A percentile compares a stretch with the other conserved stretches of the same genome.
These are phyloP conservation scores for Gila orcuttii DNA, from an alignment of 2,113 vertebrate species.

Conservation along the genomic window DNA sequence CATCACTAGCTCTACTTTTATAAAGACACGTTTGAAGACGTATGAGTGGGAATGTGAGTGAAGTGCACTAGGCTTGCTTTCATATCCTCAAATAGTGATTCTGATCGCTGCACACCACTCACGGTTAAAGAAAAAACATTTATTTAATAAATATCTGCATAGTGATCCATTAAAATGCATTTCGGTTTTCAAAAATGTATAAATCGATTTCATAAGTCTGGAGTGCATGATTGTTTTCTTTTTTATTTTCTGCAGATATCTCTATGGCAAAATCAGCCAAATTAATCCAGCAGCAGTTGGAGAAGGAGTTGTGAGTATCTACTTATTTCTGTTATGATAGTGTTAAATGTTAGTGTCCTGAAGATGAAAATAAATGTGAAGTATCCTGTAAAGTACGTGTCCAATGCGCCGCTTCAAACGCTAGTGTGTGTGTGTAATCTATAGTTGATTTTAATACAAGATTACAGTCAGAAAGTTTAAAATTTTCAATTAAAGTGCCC, in stretches of 20 bases:
- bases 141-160: background rate
- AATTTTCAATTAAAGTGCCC: no score
- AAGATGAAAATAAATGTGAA: no score
- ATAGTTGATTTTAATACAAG: no score
- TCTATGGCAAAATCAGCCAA: conserved; percentile 95
- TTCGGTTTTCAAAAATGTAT: background rate
- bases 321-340: background rate
- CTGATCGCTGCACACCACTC: background rate
- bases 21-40: no score
- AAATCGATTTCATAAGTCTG: background rate
- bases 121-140: background rate
- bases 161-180: background rate
- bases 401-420: no score
- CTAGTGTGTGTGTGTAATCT: no score
- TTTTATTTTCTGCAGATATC: conserved; percentile 77
- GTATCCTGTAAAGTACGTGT: no score
- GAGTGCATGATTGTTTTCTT: background rate
- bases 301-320: conserved; percentile 92
- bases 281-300: conserved; percentile 94
- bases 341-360: background rate
- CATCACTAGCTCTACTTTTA: no score
- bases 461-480: no score
- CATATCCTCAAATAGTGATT: background rate
- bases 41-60: no score
- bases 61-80: background rate